phyloP scores from a whole-genome alignment of 2,888 invertebrate genomes.

The Amphipoea lucens region DNA sequence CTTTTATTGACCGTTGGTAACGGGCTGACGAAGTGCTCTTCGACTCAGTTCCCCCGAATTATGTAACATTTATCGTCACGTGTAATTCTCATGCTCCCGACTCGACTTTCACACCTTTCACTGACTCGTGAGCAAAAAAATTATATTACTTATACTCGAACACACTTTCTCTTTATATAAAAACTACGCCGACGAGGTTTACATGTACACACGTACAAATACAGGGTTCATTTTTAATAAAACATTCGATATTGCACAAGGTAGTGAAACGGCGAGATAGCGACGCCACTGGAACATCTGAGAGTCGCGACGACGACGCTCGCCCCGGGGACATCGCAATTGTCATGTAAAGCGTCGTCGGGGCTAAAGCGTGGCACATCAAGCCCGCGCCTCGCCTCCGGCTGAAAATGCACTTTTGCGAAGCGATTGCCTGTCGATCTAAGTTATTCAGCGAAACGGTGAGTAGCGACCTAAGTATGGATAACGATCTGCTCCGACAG shows the following conservation, averaged over 20 bases:
- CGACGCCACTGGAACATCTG: slow-evolving; percentile 73
- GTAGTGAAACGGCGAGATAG: slow-evolving; percentile 73
- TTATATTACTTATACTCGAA: slow-evolving; percentile 63
- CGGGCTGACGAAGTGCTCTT: slow-evolving; percentile 57
- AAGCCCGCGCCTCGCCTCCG: slow-evolving; percentile 80
- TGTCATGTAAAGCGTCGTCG: slow-evolving; percentile 87
- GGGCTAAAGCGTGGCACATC: slow-evolving; percentile 77
- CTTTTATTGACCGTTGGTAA: slow-evolving; percentile 76
- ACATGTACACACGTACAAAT: slow-evolving; percentile 44
- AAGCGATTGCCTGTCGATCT: slow-evolving; percentile 87
- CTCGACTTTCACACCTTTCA: slow-evolving; percentile 80
- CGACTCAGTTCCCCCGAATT: slow-evolving; percentile 41
- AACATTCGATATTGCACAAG: slow-evolving; percentile 71
- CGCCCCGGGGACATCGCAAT: slow-evolving; percentile 85
- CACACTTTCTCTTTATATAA: slow-evolving; percentile 69
- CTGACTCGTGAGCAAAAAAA: slow-evolving; percentile 69
- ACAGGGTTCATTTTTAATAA: slow-evolving; percentile 67
- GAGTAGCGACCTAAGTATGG: slow-evolving; percentile 79
- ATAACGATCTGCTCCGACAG: slow-evolving; percentile 80
- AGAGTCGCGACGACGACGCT: slow-evolving; percentile 74
- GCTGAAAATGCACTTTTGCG: slow-evolving; percentile 89
- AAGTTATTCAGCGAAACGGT: slow-evolving; percentile 82
- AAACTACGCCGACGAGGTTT: slow-evolving; percentile 29
- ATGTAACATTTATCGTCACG: slow-evolving; percentile 42
- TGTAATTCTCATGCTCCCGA: slow-evolving; percentile 38